Conservation (phyloP, 2,113 vertebrate genomes). For the Xyliphius kryptos region DNA sequence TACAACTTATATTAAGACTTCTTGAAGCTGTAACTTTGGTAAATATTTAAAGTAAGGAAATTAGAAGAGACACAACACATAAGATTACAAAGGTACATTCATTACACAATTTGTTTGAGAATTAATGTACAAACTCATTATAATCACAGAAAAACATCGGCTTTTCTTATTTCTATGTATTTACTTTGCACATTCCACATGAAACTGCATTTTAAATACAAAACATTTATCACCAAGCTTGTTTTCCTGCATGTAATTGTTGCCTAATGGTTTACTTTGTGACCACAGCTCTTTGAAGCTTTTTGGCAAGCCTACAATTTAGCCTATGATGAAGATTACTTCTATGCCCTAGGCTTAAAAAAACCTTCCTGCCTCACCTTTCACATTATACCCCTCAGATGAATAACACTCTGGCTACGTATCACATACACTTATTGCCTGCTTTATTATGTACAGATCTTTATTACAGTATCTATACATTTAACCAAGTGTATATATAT, state of each 20-base stretch:
- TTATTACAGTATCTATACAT: background rate
- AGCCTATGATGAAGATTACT: background rate
- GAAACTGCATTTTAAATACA: background rate
- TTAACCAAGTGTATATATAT: no score
- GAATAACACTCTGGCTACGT: no score
- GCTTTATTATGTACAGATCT: background rate
- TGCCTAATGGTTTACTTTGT: slow-evolving; percentile 18
- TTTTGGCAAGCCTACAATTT: slow-evolving; percentile 10
- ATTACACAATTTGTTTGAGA: no score
- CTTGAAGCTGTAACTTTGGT: no score
- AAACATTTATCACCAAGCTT: background rate
- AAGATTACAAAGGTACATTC: no score
- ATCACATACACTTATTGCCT: background rate
- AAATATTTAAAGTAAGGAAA: no score
- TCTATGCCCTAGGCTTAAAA: slow-evolving; percentile 1
- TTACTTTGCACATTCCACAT: background rate
- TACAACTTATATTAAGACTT: no score
- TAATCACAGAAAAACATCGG: no score
- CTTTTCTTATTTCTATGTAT: no score
- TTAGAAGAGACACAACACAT: no score
- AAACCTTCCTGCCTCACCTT: background rate
- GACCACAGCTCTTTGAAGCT: slow-evolving; percentile 10
- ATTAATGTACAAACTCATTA: no score
- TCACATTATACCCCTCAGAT: background rate
- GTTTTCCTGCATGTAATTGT: slow-evolving; percentile 15